Percentiles rank a stretch among this genome's conserved stretches.
These are phyloP conservation scores for Rhamnusium bicolor DNA, from an alignment of 2,888 invertebrate genomes.

Conservation along the genomic window DNA sequence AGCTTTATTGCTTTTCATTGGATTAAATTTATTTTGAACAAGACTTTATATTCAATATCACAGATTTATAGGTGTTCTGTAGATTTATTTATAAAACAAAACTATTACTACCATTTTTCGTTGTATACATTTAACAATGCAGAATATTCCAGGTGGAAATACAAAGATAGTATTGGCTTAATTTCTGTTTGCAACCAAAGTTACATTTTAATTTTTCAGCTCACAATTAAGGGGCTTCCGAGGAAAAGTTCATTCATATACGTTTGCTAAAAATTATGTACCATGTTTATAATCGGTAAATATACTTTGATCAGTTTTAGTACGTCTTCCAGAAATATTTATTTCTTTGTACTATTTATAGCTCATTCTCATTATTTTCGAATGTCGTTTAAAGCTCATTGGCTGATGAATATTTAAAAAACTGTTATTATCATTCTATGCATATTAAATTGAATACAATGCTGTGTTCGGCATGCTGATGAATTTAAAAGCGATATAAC, in stretches of 20 bases:
- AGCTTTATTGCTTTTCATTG: too few species aligned
- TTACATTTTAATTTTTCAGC: slow-evolving; percentile 1
- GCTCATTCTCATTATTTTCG: too few species aligned
- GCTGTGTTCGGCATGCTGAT: too few species aligned
- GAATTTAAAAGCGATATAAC: too few species aligned
- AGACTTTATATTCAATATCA: not conserved
- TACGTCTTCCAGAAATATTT: too few species aligned
- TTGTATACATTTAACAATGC: not conserved
- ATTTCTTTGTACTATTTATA: too few species aligned
- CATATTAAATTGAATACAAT: too few species aligned
- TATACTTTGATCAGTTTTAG: not conserved
- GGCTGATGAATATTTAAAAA: too few species aligned
- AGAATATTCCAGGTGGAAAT: slow-evolving; percentile 5
- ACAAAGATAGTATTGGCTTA: slow-evolving; percentile 6
- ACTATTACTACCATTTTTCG: too few species aligned
- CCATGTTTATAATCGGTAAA: not conserved
- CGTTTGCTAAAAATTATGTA: not conserved
- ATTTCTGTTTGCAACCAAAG: not conserved
- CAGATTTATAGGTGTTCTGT: not conserved
- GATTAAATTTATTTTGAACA: not conserved
- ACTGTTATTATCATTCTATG: too few species aligned
- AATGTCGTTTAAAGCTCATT: too few species aligned
- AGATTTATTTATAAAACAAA: slow-evolving; percentile 4
- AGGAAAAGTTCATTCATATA: not conserved
- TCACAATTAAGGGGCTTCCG: not conserved